These are phyloP conservation scores for Drosophila ogumai DNA, from an alignment of 1,140 invertebrate genomes.

Conservation along the genomic window DNA sequence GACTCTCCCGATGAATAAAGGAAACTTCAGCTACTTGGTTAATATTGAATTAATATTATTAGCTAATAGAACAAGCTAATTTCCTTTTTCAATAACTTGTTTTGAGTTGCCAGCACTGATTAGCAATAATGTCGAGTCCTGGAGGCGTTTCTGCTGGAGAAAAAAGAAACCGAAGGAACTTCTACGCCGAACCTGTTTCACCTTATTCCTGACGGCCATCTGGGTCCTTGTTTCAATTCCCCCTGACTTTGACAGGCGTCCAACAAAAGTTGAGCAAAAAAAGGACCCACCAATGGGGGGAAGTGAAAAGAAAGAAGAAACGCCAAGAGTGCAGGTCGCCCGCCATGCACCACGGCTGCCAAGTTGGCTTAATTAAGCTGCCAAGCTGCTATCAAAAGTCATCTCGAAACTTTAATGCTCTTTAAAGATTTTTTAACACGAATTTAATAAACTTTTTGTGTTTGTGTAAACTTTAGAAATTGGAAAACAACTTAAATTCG, in stretches of 20 bases:
- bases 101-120: conserved; percentile 4
- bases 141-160: conserved; percentile 6
- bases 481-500: not conserved
- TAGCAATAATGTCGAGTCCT: conserved; percentile 32
- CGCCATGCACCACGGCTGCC: conserved; percentile 28
- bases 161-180: conserved; percentile 24
- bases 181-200: conserved; percentile 17
- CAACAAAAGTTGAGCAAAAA: conserved; percentile 42
- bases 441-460: not conserved
- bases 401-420: conserved; percentile 22
- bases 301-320: conserved; percentile 16
- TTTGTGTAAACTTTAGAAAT: not conserved
- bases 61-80: not conserved
- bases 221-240: conserved; percentile 48
- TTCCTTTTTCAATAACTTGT: not conserved
- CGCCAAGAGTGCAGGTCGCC: conserved; percentile 34
- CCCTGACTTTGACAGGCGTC: conserved; percentile 50
- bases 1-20: too few species aligned
- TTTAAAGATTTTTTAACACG: conserved; percentile 4
- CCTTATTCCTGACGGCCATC: conserved; percentile 33
- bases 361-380: conserved; percentile 43
- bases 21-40: not conserved
- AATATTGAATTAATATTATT: not conserved
- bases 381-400: conserved; percentile 15
- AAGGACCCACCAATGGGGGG: conserved; percentile 12